Evolutionary conservation across 2,797 vertebrate species (phyloP), one percentile per base, ranked within the genome.

Genomic region (Furcifer pardalis): DNA sequence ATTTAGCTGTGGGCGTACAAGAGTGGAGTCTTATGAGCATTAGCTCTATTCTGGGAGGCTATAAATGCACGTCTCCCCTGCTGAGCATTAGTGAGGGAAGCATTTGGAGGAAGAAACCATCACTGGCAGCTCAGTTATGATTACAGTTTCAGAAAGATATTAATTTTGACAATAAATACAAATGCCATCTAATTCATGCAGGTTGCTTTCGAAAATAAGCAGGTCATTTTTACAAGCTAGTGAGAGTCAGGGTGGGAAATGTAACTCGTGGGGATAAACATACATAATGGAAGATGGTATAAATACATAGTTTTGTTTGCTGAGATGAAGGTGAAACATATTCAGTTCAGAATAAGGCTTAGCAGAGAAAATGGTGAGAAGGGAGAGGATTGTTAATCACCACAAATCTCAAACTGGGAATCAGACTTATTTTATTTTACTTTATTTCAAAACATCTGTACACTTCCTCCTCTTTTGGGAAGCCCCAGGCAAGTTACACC

Each of bases 161-260:
- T 94, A 91, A 94, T 94, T 95, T 91, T 91, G 82, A 91, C 87
- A 90, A 92, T 93, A 94, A 95, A 92, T 95, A 71, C 27, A 94
- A 94, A 89, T 87, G 81, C 89, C 91, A 92, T 91, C 81, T 87
- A 10, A 56, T 92, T 89, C 82, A 91, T 56, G 81, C 84, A 88
- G 89, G 89, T 93, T 23, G 0, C 88, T 94, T 94, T 86, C 82
- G 82, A 87, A 92, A 94, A 90, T 88, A 92, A 95, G 92, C 86
- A 93, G 92, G 84, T 82, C 81, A 0, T 92, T 93, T 93, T 95
- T 93, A 93, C 84, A 79, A 94, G 93, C 91, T 93, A 12, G 89
- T 88, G 87, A 89, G 73, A 92, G 84, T 79, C 32, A 32, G 69
- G 87, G 74, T 84, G 88, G 65, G 82, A 83, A 59, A 91, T 79